Evolutionary conservation across 2,113 vertebrate species (phyloP).

Genomic region (Odontesthes bonariensis): DNA sequence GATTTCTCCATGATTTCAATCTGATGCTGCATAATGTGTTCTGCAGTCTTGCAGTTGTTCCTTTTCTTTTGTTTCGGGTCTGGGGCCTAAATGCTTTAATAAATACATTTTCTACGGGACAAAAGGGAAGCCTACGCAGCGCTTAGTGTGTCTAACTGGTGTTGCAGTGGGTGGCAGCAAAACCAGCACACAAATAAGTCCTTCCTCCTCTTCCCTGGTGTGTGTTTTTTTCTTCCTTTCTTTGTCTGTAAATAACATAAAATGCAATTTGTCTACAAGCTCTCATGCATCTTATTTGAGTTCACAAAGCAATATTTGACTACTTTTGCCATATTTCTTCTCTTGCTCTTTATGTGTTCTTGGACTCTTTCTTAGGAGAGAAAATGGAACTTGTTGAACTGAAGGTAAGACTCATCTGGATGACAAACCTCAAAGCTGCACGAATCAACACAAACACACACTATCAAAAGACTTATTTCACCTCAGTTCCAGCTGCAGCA

Average conservation of each 20-base stretch:
- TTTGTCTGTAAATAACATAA: slow-evolving; percentile 30
- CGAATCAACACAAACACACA: not conserved
- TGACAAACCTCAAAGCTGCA: not conserved
- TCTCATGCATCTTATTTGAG: slow-evolving; percentile 30
- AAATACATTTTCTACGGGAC: slow-evolving; percentile 80
- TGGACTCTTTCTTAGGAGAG: slow-evolving; percentile 23
- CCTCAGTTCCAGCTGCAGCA: no score
- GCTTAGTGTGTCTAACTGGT: slow-evolving; percentile 58
- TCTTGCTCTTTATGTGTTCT: not conserved
- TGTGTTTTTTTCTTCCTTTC: slow-evolving; percentile 27
- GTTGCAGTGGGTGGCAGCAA: slow-evolving; percentile 21
- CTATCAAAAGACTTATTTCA: no score
- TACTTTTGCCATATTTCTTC: not conserved
- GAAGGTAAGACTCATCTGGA: slow-evolving; percentile 48
- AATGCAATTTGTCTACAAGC: slow-evolving; percentile 16
- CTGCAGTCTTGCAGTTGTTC: slow-evolving; percentile 79
- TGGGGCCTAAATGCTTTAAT: slow-evolving; percentile 81
- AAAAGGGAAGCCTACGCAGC: slow-evolving; percentile 57
- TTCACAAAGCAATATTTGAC: not conserved
- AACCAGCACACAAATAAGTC: slow-evolving; percentile 32
- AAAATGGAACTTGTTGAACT: slow-evolving; percentile 18
- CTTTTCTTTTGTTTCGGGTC: slow-evolving; percentile 64
- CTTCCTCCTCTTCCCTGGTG: slow-evolving; percentile 19
- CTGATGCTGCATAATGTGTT: slow-evolving; percentile 82
- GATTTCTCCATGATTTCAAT: slow-evolving; percentile 77